These are phyloP conservation scores for Matsumyia berberina DNA, from an alignment of 2,888 invertebrate species.

Conservation along the genomic window DNA sequence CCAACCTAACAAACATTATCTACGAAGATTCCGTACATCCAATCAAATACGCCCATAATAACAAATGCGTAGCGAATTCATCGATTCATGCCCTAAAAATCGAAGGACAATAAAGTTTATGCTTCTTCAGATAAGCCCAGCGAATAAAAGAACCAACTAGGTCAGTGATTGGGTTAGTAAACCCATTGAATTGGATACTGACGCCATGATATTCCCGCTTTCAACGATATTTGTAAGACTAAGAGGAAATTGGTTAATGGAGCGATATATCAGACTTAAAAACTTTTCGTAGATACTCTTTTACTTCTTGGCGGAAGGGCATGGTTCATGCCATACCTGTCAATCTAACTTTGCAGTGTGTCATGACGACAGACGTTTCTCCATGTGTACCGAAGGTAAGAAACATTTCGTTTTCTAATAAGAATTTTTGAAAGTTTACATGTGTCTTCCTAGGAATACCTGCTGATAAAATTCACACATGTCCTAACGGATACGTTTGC, in stretches of 20 bases:
- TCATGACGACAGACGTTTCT: constrained; percentile 74
- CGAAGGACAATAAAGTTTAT: constrained; percentile 3
- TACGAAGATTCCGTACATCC: no score
- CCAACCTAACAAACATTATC: no score
- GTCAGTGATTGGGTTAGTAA: constrained; percentile 10
- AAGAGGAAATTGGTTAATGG: not conserved
- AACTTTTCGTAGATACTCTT: constrained; percentile 21
- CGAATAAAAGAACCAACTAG: constrained; percentile 15
- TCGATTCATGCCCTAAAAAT: constrained; percentile 1
- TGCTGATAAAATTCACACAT: constrained; percentile 37
- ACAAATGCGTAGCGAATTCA: not conserved
- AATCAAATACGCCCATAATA: no score
- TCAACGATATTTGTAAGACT: constrained; percentile 20
- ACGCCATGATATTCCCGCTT: constrained; percentile 8
- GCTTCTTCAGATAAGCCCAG: constrained; percentile 25
- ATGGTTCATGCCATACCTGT: constrained; percentile 72
- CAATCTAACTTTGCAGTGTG: constrained; percentile 76
- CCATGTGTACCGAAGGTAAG: constrained; percentile 69
- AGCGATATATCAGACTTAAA: not conserved
- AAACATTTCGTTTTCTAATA: not conserved
- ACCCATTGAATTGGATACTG: not conserved
- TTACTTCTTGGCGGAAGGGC: not conserved
- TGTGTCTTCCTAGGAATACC: constrained; percentile 35
- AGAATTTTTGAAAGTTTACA: no score
- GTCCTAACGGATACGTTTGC: constrained; percentile 75